A percentile compares a stretch with the other conserved stretches of the same genome.
These are phyloP conservation scores for Brachionus plicatilis DNA, from an alignment of 1,140 invertebrate genomes.

Conservation along the genomic window DNA sequence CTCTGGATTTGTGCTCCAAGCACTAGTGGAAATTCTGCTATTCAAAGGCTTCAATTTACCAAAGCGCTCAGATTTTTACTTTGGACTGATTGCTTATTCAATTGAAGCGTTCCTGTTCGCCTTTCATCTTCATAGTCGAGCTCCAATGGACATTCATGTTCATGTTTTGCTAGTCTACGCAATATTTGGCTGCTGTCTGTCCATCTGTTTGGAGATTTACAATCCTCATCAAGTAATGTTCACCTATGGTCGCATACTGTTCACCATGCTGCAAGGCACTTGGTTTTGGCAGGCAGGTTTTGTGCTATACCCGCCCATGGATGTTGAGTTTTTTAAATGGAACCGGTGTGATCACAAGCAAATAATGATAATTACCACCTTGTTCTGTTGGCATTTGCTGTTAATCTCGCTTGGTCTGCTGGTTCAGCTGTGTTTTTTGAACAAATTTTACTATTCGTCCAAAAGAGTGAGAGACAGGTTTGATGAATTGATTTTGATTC, in stretches of 20 bases:
- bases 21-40: constrained; percentile 53
- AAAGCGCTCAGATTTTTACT: constrained; percentile 54
- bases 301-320: constrained; percentile 57
- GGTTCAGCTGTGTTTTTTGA: neutral
- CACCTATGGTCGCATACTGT: constrained; percentile 52
- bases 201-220: constrained; percentile 52
- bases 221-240: constrained; percentile 51
- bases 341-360: constrained; percentile 51
- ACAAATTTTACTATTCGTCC: neutral
- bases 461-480: neutral
- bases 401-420: constrained; percentile 16
- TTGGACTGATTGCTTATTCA: constrained; percentile 51
- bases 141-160: constrained; percentile 56
- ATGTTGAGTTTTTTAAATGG: constrained; percentile 44
- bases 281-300: constrained; percentile 60
- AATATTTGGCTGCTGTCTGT: constrained; percentile 47
- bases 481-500: neutral
- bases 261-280: constrained; percentile 57
- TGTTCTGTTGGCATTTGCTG: constrained; percentile 46
- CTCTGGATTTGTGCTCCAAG: constrained; percentile 57
- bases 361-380: constrained; percentile 56
- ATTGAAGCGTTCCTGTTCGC: constrained; percentile 58
- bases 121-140: constrained; percentile 58
- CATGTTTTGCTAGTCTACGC: constrained; percentile 58
- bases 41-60: constrained; percentile 52